Conservation (phyloP, 2,888 invertebrate species). For the Drosophila formosana region DNA sequence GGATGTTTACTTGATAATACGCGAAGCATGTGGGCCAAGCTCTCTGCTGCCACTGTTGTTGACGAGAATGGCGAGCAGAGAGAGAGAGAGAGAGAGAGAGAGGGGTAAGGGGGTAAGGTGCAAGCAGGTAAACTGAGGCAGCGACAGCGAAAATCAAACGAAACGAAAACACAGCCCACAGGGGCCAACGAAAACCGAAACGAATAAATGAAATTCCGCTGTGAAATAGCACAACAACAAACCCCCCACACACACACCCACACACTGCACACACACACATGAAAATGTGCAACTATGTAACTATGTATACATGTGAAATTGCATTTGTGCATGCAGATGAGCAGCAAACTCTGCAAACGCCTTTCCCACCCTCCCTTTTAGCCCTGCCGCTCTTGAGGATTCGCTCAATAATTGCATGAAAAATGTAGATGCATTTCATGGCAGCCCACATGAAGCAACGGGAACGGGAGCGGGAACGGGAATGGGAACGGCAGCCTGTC, state of each 20-base stretch:
- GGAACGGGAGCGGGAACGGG: background rate
- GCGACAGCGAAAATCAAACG: conserved; percentile 57
- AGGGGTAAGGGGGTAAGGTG: background rate
- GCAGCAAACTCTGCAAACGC: conserved; percentile 20
- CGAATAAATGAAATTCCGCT: conserved; percentile 67
- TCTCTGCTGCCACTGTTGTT: conserved; percentile 8
- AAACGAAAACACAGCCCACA: conserved; percentile 46
- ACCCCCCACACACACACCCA: conserved; percentile 11
- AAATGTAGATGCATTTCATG: conserved; percentile 57
- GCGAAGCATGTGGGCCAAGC: conserved; percentile 44
- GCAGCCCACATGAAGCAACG: conserved; percentile 34
- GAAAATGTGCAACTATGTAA: conserved; percentile 37
- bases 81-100: background rate
- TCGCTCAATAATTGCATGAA: conserved; percentile 54
- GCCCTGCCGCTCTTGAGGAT: background rate
- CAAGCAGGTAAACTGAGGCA: conserved; percentile 26
- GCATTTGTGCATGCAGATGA: conserved; percentile 68
- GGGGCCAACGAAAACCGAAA: conserved; percentile 52
- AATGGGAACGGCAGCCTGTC: conserved; percentile 8
- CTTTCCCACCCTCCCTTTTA: background rate
- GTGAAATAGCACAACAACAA: conserved; percentile 51
- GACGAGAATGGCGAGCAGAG: background rate
- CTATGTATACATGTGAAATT: conserved; percentile 62
- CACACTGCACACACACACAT: conserved; percentile 26
- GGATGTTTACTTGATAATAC: conserved; percentile 75